Percentiles rank a stretch among this genome's conserved stretches.
Conservation (phyloP, 2,113 vertebrate genomes). For the Apeltes quadracus region DNA sequence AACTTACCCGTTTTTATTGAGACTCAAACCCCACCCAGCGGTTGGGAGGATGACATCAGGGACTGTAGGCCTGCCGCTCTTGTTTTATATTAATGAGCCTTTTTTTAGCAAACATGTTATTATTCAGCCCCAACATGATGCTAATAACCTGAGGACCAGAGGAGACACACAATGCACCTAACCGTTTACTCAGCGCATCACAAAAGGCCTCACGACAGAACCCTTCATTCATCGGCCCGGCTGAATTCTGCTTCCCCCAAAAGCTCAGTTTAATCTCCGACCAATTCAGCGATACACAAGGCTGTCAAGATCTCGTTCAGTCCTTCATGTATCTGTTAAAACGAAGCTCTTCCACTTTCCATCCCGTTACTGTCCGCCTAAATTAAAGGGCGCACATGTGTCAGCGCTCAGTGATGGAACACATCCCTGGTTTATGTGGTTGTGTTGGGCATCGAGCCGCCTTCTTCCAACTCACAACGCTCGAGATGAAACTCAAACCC, state of each 20-base stretch:
- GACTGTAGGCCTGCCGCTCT: conserved; percentile 7
- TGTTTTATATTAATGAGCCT: conserved; percentile 13
- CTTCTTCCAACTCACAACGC: conserved; percentile 42
- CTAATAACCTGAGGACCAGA: conserved; percentile 1
- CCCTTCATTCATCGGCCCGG: too few species aligned
- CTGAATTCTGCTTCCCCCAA: too few species aligned
- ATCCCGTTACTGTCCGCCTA: conserved; percentile 9
- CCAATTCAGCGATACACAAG: conserved; percentile 2
- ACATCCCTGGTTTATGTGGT: conserved; percentile 62
- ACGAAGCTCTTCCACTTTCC: conserved; percentile 8
- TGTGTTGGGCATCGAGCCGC: conserved; percentile 38
- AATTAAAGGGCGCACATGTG: conserved; percentile 39
- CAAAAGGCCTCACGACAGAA: background rate
- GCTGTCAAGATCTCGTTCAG: background rate
- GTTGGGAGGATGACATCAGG: conserved; percentile 50
- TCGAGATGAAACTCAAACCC: conserved; percentile 38
- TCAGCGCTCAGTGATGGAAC: conserved; percentile 49
- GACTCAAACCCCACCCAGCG: conserved; percentile 41
- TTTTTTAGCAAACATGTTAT: conserved; percentile 12
- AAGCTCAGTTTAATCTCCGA: background rate
- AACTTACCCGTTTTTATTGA: conserved; percentile 56
- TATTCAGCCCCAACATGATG: conserved; percentile 5
- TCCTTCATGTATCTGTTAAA: conserved; percentile 16
- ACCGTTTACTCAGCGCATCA: background rate
- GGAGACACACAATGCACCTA: background rate